A percentile compares a stretch with the other conserved stretches of the same genome.
phyloP scores from a whole-genome alignment of 2,113 vertebrate genomes.

The Aix galericulata region DNA sequence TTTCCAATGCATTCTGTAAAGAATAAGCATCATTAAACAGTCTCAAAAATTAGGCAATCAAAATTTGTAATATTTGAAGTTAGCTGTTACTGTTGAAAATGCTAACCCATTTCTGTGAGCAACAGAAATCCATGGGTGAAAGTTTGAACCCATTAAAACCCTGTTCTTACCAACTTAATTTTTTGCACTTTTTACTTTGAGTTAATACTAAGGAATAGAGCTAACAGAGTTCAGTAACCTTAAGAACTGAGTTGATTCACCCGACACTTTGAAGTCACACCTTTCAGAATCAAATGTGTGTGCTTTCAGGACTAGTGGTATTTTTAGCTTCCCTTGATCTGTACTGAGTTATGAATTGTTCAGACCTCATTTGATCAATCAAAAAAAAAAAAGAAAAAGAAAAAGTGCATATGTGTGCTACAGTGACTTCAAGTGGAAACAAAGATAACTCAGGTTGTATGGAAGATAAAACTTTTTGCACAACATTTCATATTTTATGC shows the following conservation, averaged over 20 bases:
- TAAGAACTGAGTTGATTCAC: not conserved
- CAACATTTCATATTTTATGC: not conserved
- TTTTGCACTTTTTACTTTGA: not conserved
- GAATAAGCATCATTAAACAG: not conserved
- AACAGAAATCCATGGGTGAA: not conserved
- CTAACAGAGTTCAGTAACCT: not conserved
- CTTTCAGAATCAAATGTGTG: not conserved
- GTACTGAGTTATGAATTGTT: not conserved
- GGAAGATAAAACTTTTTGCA: not conserved
- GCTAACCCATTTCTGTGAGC: not conserved
- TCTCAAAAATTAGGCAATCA: not conserved
- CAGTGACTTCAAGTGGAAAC: not conserved
- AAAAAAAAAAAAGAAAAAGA: not conserved
- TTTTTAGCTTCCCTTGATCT: constrained; percentile 39
- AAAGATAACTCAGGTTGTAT: not conserved
- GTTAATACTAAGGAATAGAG: not conserved
- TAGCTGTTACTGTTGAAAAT: not conserved
- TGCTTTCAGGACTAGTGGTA: not conserved
- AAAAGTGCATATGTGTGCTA: not conserved
- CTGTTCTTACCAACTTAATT: not conserved
- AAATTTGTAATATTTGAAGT: not conserved
- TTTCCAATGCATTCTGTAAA: not conserved
- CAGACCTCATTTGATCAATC: not conserved
- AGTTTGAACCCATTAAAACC: not conserved
- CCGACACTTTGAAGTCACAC: constrained; percentile 29